Evolutionary conservation across 2,888 invertebrate species (phyloP).

Genomic region (Trichacis sp.): DNA sequence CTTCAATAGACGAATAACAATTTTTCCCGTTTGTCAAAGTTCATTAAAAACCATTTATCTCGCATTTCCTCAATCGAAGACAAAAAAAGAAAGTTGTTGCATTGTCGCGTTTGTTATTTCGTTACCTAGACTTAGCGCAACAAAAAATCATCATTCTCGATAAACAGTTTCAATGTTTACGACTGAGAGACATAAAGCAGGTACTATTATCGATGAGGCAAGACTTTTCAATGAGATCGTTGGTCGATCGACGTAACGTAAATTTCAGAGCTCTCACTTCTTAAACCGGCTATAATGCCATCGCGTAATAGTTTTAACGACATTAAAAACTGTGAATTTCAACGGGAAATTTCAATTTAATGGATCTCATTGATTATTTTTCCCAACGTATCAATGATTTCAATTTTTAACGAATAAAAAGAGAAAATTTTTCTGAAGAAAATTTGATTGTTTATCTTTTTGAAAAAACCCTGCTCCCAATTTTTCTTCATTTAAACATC

Average conservation of each 20-base stretch:
- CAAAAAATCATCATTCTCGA: not conserved
- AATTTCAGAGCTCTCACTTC: conserved; percentile 37
- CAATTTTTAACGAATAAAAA: no score
- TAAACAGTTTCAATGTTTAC: not conserved
- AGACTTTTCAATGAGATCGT: conserved; percentile 33
- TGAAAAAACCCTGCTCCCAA: no score
- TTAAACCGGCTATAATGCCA: conserved; percentile 16
- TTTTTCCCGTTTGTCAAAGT: no score
- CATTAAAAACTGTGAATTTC: not conserved
- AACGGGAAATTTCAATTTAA: not conserved
- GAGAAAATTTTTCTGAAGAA: no score
- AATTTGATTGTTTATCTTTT: no score
- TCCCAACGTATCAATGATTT: no score
- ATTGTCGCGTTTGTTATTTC: not conserved
- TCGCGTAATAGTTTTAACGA: conserved; percentile 25
- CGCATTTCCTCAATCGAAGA: no score
- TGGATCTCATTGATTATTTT: no score
- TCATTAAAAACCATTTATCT: no score
- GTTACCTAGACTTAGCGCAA: not conserved
- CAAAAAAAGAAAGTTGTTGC: not conserved
- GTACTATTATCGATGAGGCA: conserved; percentile 26
- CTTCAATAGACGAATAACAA: conserved; percentile 78
- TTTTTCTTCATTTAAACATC: no score
- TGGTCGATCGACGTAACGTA: conserved; percentile 31
- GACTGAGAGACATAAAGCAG: conserved; percentile 14